Base-by-base conservation (phyloP, 2,113 vertebrate species). In the Callipepla squamata region DNA sequence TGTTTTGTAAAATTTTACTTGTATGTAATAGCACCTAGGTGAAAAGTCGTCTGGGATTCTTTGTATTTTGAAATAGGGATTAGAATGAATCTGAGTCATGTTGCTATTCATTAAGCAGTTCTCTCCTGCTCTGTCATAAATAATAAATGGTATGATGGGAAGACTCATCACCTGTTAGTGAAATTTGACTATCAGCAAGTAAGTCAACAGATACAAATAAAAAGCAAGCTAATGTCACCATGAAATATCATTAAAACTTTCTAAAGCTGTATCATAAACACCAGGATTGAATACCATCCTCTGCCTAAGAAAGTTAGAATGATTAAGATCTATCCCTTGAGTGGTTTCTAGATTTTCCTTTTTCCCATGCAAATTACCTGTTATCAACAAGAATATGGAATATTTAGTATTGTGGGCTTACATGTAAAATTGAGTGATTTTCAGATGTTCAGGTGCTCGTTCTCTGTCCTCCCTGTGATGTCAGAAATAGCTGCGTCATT, bases 111-210 rank as follows among this genome's bases (percentile, higher is more conserved):
- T 89, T 81, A 81, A 70, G 34, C 83, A 89, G 26, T 51, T 95
- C 69, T 34, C 69, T 94, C 1, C 2, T 75, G 22, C 62, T 93
- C 62, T 28, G 17, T 72, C 61, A 66, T 70, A 86, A 92, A 90
- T 94, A 88, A 81, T 84, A 87, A 92, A 81, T 83, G 0, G 34
- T 78, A 4, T 26, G 21, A 58, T 77, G 22, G 51, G 63, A 76
- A 82, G 21, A 59, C 28, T 94, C 23, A 76, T 91, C 63, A 36
- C n/a, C 78, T 83, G 11, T 85, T 85, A 80, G 34, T 78, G 81
- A 85, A 77, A 90, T 88, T 68, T 91, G 68, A 91, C 40, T 91
- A 92, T 78, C 68, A 91, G 59, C 81, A 83, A 85, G 19, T 22
- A 32, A 85, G n/a, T 80, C 85, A 55, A 61, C 74, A 89, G 38